A percentile compares a stretch with the other conserved stretches of the same genome.
These are phyloP conservation scores for Galleria mellonella DNA, from an alignment of 1,140 invertebrate genomes.

Conservation along the genomic window DNA sequence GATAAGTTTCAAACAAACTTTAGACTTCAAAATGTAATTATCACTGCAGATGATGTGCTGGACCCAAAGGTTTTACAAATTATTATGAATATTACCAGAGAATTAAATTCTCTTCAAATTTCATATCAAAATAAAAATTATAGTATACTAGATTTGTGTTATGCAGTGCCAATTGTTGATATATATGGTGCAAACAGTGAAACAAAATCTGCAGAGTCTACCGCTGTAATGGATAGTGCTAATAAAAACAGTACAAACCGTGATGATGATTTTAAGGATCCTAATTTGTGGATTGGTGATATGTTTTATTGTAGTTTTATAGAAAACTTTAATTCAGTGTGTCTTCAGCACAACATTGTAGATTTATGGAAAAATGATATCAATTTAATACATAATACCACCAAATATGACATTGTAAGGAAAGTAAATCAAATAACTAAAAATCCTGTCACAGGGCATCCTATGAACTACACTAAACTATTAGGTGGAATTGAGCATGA, in stretches of 20 bases:
- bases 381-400: conserved; percentile 72
- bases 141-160: conserved; percentile 79
- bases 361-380: conserved; percentile 82
- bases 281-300: conserved; percentile 69
- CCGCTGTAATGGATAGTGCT: conserved; percentile 19
- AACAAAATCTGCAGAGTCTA: conserved; percentile 43
- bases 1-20: conserved; percentile 79
- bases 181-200: conserved; percentile 47
- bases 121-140: conserved; percentile 44
- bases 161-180: conserved; percentile 74
- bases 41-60: conserved; percentile 81
- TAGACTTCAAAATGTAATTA: conserved; percentile 77
- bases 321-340: conserved; percentile 74
- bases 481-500: conserved; percentile 78
- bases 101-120: conserved; percentile 47
- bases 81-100: conserved; percentile 43
- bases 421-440: conserved; percentile 76
- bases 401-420: conserved; percentile 77
- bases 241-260: conserved; percentile 13
- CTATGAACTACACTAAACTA: conserved; percentile 78
- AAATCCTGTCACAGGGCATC: conserved; percentile 80
- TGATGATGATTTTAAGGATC: conserved; percentile 61
- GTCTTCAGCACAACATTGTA: conserved; percentile 79
- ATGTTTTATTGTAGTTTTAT: conserved; percentile 77
- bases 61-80: conserved; percentile 69